Percentiles rank a stretch among this genome's conserved stretches.
phyloP scores from a whole-genome alignment of 2,888 invertebrate genomes.

The Chymomyza amoena region DNA sequence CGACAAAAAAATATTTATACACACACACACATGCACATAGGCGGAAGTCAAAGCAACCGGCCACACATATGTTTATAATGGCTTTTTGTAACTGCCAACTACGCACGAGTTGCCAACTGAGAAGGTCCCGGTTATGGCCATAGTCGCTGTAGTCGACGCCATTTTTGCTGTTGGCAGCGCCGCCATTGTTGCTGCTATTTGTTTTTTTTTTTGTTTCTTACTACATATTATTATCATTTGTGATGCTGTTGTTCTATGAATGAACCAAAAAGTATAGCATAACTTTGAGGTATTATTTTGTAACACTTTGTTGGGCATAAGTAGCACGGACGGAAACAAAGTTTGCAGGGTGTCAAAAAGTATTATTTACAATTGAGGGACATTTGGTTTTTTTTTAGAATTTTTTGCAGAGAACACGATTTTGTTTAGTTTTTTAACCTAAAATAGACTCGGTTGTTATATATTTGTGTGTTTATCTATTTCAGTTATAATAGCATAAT shows the following conservation, averaged over 20 bases:
- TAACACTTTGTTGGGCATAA: no score
- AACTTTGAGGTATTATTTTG: no score
- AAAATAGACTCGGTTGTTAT: no score
- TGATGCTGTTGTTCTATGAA: constrained; percentile 34
- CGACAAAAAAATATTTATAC: background rate
- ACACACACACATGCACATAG: background rate
- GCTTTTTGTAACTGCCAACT: constrained; percentile 62
- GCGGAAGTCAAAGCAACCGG: constrained; percentile 8
- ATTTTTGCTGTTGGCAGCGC: constrained; percentile 17
- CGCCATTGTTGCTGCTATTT: constrained; percentile 4
- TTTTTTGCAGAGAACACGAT: no score
- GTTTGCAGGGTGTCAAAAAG: no score
- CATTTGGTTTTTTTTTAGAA: no score
- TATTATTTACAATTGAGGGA: no score
- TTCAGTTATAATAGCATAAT: no score
- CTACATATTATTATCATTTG: constrained; percentile 32
- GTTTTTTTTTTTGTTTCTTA: background rate
- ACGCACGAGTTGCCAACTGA: constrained; percentile 2
- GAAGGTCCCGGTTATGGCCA: constrained; percentile 12
- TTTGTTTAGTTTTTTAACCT: no score
- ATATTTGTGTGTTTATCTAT: no score
- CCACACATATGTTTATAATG: constrained; percentile 70
- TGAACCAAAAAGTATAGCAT: no score
- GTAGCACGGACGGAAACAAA: no score
- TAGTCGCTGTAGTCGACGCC: constrained; percentile 25